These are phyloP conservation scores for Clinocottus analis DNA, from an alignment of 2,113 vertebrate species.

Conservation along the genomic window DNA sequence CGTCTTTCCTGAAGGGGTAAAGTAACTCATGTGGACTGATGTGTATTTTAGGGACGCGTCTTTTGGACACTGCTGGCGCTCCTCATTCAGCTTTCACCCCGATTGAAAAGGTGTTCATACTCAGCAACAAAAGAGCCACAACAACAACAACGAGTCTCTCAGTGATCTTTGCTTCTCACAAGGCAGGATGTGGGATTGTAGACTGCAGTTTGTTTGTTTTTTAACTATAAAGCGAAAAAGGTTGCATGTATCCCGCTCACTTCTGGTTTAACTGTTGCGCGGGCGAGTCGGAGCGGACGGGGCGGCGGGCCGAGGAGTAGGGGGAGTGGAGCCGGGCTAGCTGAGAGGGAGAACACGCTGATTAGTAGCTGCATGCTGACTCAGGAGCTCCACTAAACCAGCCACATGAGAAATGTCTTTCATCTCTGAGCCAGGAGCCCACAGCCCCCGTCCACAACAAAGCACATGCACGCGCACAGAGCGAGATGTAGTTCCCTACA, in stretches of 20 bases:
- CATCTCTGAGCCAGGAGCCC: conserved; percentile 71
- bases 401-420: conserved; percentile 73
- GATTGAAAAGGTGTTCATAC: not conserved
- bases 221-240: not conserved
- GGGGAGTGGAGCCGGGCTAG: conserved; percentile 5
- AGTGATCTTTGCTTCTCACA: not conserved
- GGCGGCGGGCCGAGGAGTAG: conserved; percentile 4
- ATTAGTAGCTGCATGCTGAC: conserved; percentile 72
- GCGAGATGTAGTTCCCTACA: not conserved
- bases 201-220: no score
- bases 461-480: conserved; percentile 22
- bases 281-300: conserved; percentile 9
- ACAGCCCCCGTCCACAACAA: conserved; percentile 71
- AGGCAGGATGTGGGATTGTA: not conserved
- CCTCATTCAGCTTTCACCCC: not conserved
- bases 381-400: conserved; percentile 71
- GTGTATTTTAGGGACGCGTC: not conserved
- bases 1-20: not conserved
- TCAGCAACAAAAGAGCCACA: no score
- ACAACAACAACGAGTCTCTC: not conserved
- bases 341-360: conserved; percentile 58
- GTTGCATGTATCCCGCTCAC: not conserved
- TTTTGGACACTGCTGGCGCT: not conserved
- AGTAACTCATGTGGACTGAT: not conserved
- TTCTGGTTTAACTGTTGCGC: conserved; percentile 10